These are phyloP conservation scores for Callosobruchus maculatus DNA, from an alignment of 2,888 invertebrate genomes.

Conservation along the genomic window DNA sequence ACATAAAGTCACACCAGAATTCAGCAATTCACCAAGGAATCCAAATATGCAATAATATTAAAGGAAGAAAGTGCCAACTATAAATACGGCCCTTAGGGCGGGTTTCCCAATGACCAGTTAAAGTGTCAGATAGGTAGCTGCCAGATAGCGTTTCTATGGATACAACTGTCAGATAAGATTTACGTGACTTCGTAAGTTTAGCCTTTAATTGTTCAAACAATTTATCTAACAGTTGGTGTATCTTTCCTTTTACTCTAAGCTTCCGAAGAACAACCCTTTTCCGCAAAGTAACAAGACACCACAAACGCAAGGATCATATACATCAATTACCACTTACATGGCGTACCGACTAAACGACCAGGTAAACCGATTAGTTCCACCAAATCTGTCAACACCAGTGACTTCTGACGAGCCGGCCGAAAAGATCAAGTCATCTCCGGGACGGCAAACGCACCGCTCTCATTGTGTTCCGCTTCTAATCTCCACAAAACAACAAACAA, in stretches of 20 bases:
- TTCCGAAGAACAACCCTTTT: background rate
- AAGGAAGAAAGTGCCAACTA: too few species aligned
- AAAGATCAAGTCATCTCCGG: background rate
- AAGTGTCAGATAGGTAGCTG: too few species aligned
- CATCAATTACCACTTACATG: background rate
- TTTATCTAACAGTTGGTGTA: too few species aligned
- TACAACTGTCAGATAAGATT: too few species aligned
- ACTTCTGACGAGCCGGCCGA: background rate
- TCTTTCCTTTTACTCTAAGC: background rate
- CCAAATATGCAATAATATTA: too few species aligned
- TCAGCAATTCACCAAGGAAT: too few species aligned
- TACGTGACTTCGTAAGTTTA: too few species aligned
- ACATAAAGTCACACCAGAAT: too few species aligned
- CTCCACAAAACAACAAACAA: constrained; percentile 45
- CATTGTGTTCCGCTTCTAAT: constrained; percentile 30
- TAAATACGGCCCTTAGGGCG: too few species aligned
- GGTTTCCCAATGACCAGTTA: too few species aligned
- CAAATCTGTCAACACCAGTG: background rate
- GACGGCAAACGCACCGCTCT: background rate
- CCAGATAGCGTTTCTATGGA: too few species aligned
- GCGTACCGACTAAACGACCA: background rate
- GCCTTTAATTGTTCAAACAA: too few species aligned
- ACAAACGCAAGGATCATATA: background rate
- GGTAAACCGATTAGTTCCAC: constrained; percentile 2
- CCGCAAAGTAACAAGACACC: background rate